Percentiles rank a stretch among this genome's conserved stretches.
phyloP scores from a whole-genome alignment of 2,797 vertebrate genomes.

The Chrysocyon brachyurus region DNA sequence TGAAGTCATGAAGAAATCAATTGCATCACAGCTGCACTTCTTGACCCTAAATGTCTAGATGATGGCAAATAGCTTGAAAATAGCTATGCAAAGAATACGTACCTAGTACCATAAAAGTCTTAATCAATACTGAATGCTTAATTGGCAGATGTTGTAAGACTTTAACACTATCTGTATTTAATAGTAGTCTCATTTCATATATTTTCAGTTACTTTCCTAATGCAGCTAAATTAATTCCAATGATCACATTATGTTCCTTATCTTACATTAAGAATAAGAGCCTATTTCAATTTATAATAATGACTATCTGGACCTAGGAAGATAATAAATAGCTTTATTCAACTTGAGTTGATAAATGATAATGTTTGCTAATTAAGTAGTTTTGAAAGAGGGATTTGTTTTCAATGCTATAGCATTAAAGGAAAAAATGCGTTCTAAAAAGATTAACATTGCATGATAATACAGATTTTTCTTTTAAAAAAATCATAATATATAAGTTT shows the following conservation, averaged over 20 bases:
- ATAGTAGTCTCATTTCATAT: constrained; percentile 57
- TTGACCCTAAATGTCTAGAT: rapidly evolving
- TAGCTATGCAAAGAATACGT: not conserved
- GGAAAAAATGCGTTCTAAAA: not conserved
- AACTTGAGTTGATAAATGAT: not conserved
- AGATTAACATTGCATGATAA: not conserved
- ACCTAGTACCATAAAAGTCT: not conserved
- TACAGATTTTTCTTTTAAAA: not conserved
- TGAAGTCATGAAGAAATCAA: not conserved
- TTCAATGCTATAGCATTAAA: not conserved
- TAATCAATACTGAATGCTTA: constrained; percentile 58
- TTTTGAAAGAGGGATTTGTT: not conserved
- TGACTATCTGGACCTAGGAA: not conserved
- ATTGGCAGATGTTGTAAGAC: constrained; percentile 32
- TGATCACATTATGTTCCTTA: constrained; percentile 24
- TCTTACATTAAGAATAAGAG: not conserved
- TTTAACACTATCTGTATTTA: constrained; percentile 40
- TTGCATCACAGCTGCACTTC: not conserved
- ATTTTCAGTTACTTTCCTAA: constrained; percentile 58
- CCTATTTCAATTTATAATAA: not conserved
- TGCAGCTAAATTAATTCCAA: not conserved
- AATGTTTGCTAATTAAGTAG: not conserved
- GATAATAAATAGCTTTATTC: constrained; percentile 32
- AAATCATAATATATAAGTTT: not conserved
- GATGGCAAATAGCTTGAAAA: not conserved